Base-by-base conservation (phyloP, 2,888 invertebrate genomes). In the Hypercompe scribonia region DNA sequence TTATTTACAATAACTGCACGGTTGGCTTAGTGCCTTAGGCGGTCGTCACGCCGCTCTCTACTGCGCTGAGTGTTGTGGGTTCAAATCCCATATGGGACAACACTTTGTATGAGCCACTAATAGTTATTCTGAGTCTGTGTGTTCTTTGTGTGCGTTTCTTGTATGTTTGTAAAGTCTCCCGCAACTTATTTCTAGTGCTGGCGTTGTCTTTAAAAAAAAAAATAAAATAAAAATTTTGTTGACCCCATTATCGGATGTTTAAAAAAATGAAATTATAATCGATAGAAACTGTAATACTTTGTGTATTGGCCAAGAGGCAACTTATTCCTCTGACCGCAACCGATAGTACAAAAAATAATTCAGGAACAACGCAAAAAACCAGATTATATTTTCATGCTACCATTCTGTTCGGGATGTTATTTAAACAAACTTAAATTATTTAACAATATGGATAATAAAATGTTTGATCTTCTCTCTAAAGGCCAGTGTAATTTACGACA, bases 401-500 rank as follows among this genome's bases (percentile, higher is more conserved):
- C 63, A 70, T 24, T 28, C 46, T 28, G 21, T 61, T 72, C 66
- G 18, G 28, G 58, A 68, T 68, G 67, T 65, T 83, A 66, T 79
- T 77, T 81, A 79, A 73, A 73, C 71, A 73, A 75, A 78, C 74
- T 74, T 66, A 46, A 39, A n/a, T 36, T 66, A 77, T 76, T 70
- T 75, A 80, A 81, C 83, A 83, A 77, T 78, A 39, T 66, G 73
- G 64, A 72, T 73, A 78, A 76, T 84, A 84, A 84, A 84, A 81
- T 71, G 69, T 74, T 76, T 68, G 50, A 75, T 74, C 73, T 80
- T 83, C 42, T 84, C 79, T 80, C 74, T 81, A 72, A 76, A 78
- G 63, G 74, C 70, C 73, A n/a, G 39, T 31, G 74, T 78, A 69
- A 84, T 85, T 84, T 84, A 84, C 73, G 84, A 81, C 65, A 77